Percentiles rank a stretch among this genome's conserved stretches.
Conservation (phyloP, 2,113 vertebrate genomes). For the Antennarius striatus region DNA sequence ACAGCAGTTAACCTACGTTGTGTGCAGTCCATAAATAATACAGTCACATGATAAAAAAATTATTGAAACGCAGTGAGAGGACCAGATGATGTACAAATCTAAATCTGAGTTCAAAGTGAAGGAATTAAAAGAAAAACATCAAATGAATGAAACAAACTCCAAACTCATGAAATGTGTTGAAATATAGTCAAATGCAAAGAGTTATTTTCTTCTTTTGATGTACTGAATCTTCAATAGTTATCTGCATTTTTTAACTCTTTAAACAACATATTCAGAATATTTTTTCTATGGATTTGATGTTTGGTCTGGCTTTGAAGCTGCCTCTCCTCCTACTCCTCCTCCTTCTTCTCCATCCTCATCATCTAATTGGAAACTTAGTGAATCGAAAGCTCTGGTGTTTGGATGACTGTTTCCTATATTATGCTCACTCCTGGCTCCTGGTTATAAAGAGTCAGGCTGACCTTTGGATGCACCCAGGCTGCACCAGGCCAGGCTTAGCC, state of each 20-base stretch:
- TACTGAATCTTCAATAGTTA: background rate
- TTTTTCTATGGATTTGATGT: background rate
- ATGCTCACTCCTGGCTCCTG: slow-evolving; percentile 28
- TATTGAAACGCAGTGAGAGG: too few species aligned
- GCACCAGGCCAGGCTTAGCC: slow-evolving; percentile 7
- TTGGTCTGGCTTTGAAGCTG: slow-evolving; percentile 9
- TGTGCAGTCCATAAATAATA: too few species aligned
- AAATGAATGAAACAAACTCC: too few species aligned
- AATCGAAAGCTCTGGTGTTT: slow-evolving; percentile 7
- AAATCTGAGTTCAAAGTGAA: too few species aligned
- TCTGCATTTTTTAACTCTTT: background rate
- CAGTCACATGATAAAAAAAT: too few species aligned
- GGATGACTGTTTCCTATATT: background rate
- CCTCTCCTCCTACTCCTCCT: background rate
- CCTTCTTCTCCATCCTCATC: background rate
- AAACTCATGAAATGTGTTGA: too few species aligned
- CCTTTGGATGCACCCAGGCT: slow-evolving; percentile 38
- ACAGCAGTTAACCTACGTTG: too few species aligned
- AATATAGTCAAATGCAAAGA: too few species aligned
- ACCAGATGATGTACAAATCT: too few species aligned
- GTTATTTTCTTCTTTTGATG: background rate
- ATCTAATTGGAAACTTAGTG: slow-evolving; percentile 9
- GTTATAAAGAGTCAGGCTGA: slow-evolving; percentile 36
- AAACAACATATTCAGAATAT: background rate
- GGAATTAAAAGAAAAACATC: too few species aligned